Evolutionary conservation across 2,888 invertebrate species (phyloP), one percentile per base, ranked within the genome.

Genomic region (Caenorhabditis sp.): DNA sequence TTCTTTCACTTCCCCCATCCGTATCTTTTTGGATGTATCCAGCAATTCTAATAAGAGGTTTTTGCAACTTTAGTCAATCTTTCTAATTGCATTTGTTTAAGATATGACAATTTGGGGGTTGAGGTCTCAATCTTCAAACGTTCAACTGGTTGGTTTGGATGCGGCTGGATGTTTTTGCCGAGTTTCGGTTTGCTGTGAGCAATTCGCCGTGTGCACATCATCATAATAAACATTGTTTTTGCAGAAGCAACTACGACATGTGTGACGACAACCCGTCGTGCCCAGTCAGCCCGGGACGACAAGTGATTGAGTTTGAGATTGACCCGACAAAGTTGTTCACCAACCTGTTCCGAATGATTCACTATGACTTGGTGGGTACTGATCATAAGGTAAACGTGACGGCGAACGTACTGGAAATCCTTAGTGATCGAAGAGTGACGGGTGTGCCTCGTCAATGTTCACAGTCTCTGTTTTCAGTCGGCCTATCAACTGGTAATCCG

Each of bases 151-250:
- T 87, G 87, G 87, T 78, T 87, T 26, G 87, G 87, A 9, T 87
- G 87, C 50, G 87, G 87, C 20, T 87, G 87, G 87, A 68, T 86
- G 61, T 84, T 82, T 58, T 58, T 87, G 20, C 87, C 87, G 9
- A 85, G 82, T 46, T 87, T 87, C 61, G 83, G 85, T 35, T 50
- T 83, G 45, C 68, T 87, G 86, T 86, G 74, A 77, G 78, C 58
- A n/a, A 6, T 24, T 37, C 32, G 48, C 35, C 27, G 4, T 48
- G 9, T 17, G 15, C 13, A 17, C 9, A 61, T 32, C 20, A 24
- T 30, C 13, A 35, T 32, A 30, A 45, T n/a, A n/a, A n/a, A n/a
- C n/a, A n/a, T 11, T 22, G 26, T 11, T n/a, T 27, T 22, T 46
- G 32, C 30, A 84, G 84, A 27, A 81, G 78, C 66, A 84, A 79